phyloP scores from a whole-genome alignment of 1,140 invertebrate species.

The Yoshiicerus persimilis region DNA sequence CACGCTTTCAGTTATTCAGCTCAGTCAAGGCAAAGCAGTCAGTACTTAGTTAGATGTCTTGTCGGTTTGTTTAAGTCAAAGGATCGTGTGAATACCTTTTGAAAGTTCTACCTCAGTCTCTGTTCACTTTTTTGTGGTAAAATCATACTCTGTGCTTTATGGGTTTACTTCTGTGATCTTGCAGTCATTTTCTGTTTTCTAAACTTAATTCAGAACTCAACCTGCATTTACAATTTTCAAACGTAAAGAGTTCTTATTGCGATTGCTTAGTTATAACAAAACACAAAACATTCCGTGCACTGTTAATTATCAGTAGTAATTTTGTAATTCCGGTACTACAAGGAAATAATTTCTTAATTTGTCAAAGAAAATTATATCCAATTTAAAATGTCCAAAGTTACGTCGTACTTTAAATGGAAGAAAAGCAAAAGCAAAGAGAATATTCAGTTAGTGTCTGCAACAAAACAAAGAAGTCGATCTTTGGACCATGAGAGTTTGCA shows the following conservation, averaged over 20 bases:
- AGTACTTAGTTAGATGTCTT: not conserved
- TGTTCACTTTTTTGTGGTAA: not conserved
- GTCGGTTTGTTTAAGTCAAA: not conserved
- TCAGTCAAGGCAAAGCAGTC: not conserved
- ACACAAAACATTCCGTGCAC: too few species aligned
- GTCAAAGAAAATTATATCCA: not conserved
- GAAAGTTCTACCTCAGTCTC: not conserved
- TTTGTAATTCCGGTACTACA: too few species aligned
- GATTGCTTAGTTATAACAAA: too few species aligned
- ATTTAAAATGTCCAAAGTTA: slow-evolving; percentile 42
- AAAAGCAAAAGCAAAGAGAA: slow-evolving; percentile 63
- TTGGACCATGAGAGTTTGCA: slow-evolving; percentile 74
- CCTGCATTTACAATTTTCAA: too few species aligned
- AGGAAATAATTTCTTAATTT: too few species aligned
- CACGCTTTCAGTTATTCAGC: slow-evolving; percentile 29
- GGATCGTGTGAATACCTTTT: not conserved
- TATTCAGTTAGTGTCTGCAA: slow-evolving; percentile 55
- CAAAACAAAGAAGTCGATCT: slow-evolving; percentile 67
- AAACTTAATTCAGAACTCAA: not conserved
- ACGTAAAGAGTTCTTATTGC: too few species aligned
- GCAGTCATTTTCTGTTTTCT: not conserved
- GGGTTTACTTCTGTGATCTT: not conserved
- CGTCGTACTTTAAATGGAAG: slow-evolving; percentile 70
- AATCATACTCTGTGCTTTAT: too few species aligned
- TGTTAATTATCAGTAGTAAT: too few species aligned